These are phyloP conservation scores for Xanthorhoe spadicearia DNA, from an alignment of 2,888 invertebrate genomes.

Conservation along the genomic window DNA sequence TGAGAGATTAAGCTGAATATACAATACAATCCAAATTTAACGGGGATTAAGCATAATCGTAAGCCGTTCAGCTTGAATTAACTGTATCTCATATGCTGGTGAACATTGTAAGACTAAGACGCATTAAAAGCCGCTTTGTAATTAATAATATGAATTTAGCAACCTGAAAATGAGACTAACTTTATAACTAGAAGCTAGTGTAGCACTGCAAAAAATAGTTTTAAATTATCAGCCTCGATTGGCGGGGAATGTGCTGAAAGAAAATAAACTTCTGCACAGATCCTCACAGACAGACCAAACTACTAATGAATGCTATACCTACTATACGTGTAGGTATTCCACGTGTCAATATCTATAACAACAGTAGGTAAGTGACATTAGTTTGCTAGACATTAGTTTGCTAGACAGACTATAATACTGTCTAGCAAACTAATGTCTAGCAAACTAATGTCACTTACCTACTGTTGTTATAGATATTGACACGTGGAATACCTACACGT, in stretches of 20 bases:
- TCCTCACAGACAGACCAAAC: not conserved
- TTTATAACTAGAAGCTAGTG: not conserved
- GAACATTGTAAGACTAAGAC: not conserved
- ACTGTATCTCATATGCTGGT: not conserved
- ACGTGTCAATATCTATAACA: constrained; percentile 16
- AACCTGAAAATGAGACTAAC: not conserved
- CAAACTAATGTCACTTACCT: constrained; percentile 43
- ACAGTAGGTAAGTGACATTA: constrained; percentile 39
- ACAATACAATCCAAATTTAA: not conserved
- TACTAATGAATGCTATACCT: not conserved
- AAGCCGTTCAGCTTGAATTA: not conserved
- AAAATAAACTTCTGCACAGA: not conserved
- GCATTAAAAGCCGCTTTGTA: not conserved
- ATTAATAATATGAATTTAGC: not conserved
- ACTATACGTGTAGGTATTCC: not conserved
- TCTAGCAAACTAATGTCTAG: too few species aligned
- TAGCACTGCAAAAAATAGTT: not conserved
- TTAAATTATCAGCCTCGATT: not conserved
- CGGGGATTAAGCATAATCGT: not conserved
- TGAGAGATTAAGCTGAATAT: constrained; percentile 2
- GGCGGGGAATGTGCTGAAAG: not conserved
- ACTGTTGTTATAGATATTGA: constrained; percentile 17
- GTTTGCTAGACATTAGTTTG: constrained; percentile 46
- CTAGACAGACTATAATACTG: too few species aligned
- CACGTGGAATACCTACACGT: not conserved